Conservation (phyloP, 2,797 vertebrate species). For the Simalia tracyae region DNA sequence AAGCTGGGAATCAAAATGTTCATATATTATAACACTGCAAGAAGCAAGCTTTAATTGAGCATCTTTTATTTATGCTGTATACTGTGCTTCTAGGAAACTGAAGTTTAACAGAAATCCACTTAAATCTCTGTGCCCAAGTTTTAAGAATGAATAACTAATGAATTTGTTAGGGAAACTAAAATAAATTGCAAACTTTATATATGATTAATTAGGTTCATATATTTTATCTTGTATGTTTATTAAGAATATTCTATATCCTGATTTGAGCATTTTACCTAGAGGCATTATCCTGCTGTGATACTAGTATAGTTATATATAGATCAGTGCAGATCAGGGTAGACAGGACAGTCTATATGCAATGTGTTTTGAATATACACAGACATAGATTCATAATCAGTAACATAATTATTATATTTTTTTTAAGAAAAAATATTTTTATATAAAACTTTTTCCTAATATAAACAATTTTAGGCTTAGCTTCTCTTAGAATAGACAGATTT, state of each 20-base stretch:
- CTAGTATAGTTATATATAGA: not conserved
- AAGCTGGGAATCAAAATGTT: slow-evolving; percentile 44
- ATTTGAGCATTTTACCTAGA: not conserved
- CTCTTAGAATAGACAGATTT: not conserved
- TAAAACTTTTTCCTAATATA: not conserved
- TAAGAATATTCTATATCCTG: not conserved
- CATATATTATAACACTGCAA: slow-evolving; percentile 49
- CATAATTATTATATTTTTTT: not conserved
- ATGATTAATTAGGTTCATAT: not conserved
- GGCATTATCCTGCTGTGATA: not conserved
- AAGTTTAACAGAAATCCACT: not conserved
- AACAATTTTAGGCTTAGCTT: not conserved
- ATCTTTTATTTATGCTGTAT: slow-evolving; percentile 20
- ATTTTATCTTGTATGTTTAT: not conserved
- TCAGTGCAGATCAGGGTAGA: not conserved
- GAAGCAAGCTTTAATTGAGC: slow-evolving; percentile 40
- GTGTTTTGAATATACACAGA: not conserved
- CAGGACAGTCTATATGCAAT: not conserved
- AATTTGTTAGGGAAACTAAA: not conserved
- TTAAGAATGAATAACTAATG: not conserved
- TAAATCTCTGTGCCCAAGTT: not conserved
- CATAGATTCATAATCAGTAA: not conserved
- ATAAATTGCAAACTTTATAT: not conserved
- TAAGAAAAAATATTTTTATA: not conserved
- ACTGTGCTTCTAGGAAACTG: not conserved